phyloP scores from a whole-genome alignment of 2,113 vertebrate genomes.

The Ailuropoda melanoleuca region DNA sequence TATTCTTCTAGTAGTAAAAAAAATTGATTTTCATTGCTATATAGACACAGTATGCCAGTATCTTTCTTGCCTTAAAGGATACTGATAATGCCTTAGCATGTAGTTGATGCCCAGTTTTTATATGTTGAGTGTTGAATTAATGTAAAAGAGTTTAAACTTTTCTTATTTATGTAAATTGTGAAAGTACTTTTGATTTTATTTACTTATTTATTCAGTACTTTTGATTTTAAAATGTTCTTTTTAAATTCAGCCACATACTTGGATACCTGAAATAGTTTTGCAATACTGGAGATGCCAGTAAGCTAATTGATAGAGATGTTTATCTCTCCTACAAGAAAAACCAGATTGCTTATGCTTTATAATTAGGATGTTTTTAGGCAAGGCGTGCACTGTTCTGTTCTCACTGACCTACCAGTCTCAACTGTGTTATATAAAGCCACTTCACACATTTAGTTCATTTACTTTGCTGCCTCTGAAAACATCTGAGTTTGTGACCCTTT shows the following conservation, averaged over 20 bases:
- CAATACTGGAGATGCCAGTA: neutral
- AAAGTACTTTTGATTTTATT: neutral
- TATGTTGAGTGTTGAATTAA: neutral
- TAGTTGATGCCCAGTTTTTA: neutral
- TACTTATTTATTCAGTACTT: neutral
- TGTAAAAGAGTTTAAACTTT: neutral
- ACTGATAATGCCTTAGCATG: neutral
- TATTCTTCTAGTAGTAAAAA: conserved; percentile 13
- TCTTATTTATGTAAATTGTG: conserved; percentile 18
- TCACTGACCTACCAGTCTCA: neutral
- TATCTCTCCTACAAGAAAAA: conserved; percentile 9
- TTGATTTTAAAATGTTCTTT: conserved; percentile 18
- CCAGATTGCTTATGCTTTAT: neutral
- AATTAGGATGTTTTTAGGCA: neutral
- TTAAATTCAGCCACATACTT: neutral
- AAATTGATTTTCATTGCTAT: neutral
- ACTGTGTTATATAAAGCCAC: neutral
- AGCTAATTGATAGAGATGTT: neutral
- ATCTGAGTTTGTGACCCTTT: neutral
- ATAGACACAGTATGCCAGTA: neutral
- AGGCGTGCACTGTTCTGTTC: neutral
- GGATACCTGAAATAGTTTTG: conserved; percentile 2
- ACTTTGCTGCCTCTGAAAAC: neutral
- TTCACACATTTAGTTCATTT: neutral
- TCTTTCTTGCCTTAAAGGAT: neutral